Base-by-base conservation (phyloP, 2,888 invertebrate genomes). In the Luffia ferchaultella region DNA sequence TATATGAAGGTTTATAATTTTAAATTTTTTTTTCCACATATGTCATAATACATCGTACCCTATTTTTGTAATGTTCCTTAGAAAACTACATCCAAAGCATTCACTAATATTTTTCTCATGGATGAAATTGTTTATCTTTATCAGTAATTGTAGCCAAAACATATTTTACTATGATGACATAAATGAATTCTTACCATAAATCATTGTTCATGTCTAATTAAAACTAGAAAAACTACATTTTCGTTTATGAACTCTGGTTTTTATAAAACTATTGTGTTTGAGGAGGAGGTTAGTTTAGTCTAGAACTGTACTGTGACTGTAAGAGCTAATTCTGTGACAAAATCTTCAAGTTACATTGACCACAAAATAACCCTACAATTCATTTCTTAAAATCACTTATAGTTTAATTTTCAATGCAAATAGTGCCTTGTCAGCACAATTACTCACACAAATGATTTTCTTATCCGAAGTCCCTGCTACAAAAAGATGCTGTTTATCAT, bases 391-490 rank as follows among this genome's bases (percentile, higher is more conserved):
- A 44, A 44, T 12, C 44, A 44, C 17, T 18, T 44, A 44, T 2
- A 5, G 17, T 18, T 44, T 15, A 17, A 43, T 5, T 43, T 43
- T 43, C n/a, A 16, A 43, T 16, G 17, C n/a, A 16, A 43, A 3
- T 43, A 43, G 43, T 5, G 16, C 7, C 43, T 7, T n/a, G 3
- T 5, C 43, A 18, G 18, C 17, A 20, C 12, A 40, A 48, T 18
- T 54, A 89, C 93, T 89, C 79, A 96, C 96, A 72, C 98, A 99
- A 64, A 99, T 94, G 59, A 99, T 99, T 85, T 99, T 99, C 77
- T 99, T 99, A 68, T 99, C 98, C 0, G 97, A 96, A 1, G 98
- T 98, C 51, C 99, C 99, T 47, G 97, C 96, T 1, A 99, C 96
- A 83, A 99, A 98, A 18, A 99, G 86, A 76, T 98, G 93, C 64